A percentile compares a stretch with the other conserved stretches of the same genome.
Evolutionary conservation across 1,140 invertebrate genomes (phyloP).

Genomic region (Caenorhabditis briggsae): DNA sequence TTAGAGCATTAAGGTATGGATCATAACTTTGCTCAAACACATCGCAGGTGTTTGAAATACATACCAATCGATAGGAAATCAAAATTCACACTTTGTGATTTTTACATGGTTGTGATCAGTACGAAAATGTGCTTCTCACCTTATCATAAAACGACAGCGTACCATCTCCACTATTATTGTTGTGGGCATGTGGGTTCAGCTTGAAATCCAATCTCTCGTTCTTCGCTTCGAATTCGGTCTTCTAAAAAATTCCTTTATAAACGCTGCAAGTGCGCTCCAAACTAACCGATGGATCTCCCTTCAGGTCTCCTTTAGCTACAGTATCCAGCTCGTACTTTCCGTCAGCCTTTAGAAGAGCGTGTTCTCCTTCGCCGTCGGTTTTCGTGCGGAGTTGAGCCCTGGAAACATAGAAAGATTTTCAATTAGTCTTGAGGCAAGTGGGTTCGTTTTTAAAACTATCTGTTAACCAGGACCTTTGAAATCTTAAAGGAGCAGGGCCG

Average conservation of each 20-base stretch:
- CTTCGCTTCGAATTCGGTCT: conserved; percentile 73
- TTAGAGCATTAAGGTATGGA: too few relatives aligned
- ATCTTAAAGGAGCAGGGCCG: too few relatives aligned
- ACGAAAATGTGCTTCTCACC: conserved; percentile 47
- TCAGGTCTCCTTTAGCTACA: conserved; percentile 70
- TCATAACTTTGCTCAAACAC: too few relatives aligned
- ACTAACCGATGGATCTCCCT: conserved; percentile 62
- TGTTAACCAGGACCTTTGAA: too few relatives aligned
- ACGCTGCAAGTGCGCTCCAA: not conserved
- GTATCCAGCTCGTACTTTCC: conserved; percentile 78
- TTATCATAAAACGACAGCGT: conserved; percentile 71
- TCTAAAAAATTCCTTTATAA: conserved; percentile 41
- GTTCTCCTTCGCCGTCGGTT: conserved; percentile 69
- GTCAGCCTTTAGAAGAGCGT: conserved; percentile 76
- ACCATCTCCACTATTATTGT: conserved; percentile 72
- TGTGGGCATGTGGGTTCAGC: conserved; percentile 72
- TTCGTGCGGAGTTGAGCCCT: conserved; percentile 73
- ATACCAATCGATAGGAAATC: too few relatives aligned
- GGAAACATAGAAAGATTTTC: conserved; percentile 10
- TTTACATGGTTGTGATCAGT: not conserved
- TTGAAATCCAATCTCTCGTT: conserved; percentile 77
- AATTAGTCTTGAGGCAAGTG: not conserved
- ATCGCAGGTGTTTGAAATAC: too few relatives aligned
- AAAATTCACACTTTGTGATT: too few relatives aligned
- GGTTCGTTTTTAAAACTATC: too few relatives aligned